Conservation (phyloP, 2,797 vertebrate genomes). For the Peromyscus melanophrys region DNA sequence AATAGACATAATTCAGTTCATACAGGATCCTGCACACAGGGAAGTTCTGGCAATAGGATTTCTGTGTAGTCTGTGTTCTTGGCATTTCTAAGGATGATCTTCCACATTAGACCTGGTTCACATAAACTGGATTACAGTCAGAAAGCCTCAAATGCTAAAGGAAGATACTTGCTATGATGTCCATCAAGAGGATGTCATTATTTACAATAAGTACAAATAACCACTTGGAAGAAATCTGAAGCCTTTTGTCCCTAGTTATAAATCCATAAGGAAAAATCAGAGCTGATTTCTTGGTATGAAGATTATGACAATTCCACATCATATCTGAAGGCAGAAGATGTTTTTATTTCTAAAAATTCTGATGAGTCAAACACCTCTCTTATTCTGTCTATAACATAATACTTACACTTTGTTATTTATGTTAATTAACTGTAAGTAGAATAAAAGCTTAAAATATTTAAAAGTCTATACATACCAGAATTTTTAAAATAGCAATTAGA, state of each 20-base stretch:
- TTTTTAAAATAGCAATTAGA: not conserved
- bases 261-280: not conserved
- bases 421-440: not conserved
- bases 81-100: not conserved
- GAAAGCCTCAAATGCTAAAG: constrained; percentile 39
- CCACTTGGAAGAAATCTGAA: not conserved
- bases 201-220: not conserved
- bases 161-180: not conserved
- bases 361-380: not conserved
- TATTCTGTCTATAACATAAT: constrained; percentile 30
- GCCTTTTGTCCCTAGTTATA: not conserved
- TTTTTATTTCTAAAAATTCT: constrained; percentile 6
- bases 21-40: not conserved
- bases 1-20: not conserved
- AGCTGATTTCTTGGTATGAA: not conserved
- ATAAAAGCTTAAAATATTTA: not conserved
- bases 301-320: not conserved
- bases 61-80: not conserved
- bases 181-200: not conserved
- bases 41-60: not conserved
- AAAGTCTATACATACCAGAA: not conserved
- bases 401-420: constrained; percentile 4
- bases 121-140: not conserved
- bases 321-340: not conserved
- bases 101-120: not conserved